Evolutionary conservation across 1,140 invertebrate species (phyloP).

Genomic region (Drosophila pseudoananassae): DNA sequence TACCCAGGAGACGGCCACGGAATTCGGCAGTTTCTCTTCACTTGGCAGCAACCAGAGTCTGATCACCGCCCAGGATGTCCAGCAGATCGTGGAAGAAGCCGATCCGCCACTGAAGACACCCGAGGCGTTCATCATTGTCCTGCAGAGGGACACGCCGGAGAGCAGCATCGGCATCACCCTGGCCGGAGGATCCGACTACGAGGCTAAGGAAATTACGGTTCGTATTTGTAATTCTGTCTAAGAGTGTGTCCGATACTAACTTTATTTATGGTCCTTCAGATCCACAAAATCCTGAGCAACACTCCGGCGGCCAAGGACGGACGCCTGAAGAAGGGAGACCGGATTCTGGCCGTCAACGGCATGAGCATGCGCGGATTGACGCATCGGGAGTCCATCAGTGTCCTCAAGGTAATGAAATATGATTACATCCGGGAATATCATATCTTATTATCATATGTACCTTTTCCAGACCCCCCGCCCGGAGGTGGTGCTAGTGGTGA

Average conservation of each 20-base stretch:
- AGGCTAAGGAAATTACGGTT: slow-evolving; percentile 95
- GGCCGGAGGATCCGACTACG: slow-evolving; percentile 94
- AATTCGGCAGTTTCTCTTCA: slow-evolving; percentile 83
- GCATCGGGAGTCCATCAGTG: slow-evolving; percentile 92
- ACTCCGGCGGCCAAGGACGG: slow-evolving; percentile 94
- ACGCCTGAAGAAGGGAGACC: slow-evolving; percentile 92
- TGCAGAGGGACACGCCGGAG: slow-evolving; percentile 85
- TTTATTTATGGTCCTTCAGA: slow-evolving; percentile 84
- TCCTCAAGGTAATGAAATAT: slow-evolving; percentile 89
- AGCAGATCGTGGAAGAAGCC: slow-evolving; percentile 83
- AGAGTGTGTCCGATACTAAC: background rate
- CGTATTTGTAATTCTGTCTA: slow-evolving; percentile 48
- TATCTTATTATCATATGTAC: background rate
- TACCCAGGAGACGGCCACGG: slow-evolving; percentile 78
- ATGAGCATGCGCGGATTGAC: slow-evolving; percentile 91
- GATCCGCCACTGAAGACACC: slow-evolving; percentile 82
- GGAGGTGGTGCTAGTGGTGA: slow-evolving; percentile 88
- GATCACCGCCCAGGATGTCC: slow-evolving; percentile 83
- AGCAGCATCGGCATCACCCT: slow-evolving; percentile 94
- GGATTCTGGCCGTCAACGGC: slow-evolving; percentile 95
- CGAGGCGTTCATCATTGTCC: slow-evolving; percentile 82
- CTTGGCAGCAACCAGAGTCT: slow-evolving; percentile 83
- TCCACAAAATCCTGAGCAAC: slow-evolving; percentile 93
- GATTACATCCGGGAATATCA: background rate
- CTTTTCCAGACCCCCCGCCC: slow-evolving; percentile 86